phyloP scores from a whole-genome alignment of 2,113 vertebrate species.

The Neomonachus schauinslandi region DNA sequence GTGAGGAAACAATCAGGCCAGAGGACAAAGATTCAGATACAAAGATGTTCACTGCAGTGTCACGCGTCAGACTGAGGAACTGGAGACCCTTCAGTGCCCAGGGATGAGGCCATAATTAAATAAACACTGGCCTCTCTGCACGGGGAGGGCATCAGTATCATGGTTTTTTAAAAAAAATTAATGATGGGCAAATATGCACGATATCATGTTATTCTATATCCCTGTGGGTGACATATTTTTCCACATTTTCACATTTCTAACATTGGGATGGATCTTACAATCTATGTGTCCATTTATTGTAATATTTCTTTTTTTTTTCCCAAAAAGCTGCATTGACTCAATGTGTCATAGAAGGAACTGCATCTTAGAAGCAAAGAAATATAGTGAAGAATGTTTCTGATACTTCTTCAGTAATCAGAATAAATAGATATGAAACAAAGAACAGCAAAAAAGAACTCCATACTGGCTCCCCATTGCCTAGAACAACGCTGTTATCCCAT shows the following conservation, averaged over 20 bases:
- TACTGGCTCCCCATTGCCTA: background rate
- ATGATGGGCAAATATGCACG: background rate
- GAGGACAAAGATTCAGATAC: background rate
- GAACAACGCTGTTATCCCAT: background rate
- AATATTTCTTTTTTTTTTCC: background rate
- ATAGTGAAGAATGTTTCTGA: background rate
- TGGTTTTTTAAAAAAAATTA: background rate
- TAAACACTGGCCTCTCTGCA: background rate
- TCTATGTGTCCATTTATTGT: background rate
- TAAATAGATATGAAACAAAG: background rate
- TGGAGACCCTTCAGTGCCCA: background rate
- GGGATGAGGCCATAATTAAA: background rate
- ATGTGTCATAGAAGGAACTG: background rate
- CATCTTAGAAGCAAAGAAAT: background rate
- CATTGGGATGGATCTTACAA: background rate
- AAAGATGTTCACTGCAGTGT: no score
- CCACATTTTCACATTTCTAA: background rate
- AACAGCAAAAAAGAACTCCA: background rate
- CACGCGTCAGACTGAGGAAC: no score
- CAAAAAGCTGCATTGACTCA: background rate
- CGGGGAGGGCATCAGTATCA: rapidly evolving
- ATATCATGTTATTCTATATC: background rate
- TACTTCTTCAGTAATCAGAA: background rate
- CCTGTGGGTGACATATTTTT: background rate
- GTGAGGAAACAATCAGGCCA: background rate